These are phyloP conservation scores for Mormyrus hasselquistii DNA, from an alignment of 2,797 vertebrate genomes.

Conservation along the genomic window DNA sequence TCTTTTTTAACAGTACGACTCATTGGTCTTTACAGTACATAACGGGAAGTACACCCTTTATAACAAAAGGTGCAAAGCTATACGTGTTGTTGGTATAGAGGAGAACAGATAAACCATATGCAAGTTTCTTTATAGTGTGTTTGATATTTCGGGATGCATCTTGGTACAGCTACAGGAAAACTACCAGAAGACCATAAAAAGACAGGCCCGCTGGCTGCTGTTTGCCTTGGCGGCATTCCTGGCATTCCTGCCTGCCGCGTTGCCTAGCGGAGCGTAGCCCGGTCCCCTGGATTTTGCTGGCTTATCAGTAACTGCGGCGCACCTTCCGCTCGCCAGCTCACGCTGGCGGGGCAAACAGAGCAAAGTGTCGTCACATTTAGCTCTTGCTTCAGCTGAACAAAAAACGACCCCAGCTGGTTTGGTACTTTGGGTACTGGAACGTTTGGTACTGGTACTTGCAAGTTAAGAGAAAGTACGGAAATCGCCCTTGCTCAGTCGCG, in stretches of 20 bases:
- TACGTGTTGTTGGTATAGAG: neutral
- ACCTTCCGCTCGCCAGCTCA: slow-evolving; percentile 10
- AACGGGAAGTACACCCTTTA: neutral
- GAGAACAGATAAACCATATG: neutral
- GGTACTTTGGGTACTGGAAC: neutral
- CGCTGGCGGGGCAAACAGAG: neutral
- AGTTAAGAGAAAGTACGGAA: neutral
- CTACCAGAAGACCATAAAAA: slow-evolving; percentile 60
- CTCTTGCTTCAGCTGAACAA: slow-evolving; percentile 19
- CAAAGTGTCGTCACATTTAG: slow-evolving; percentile 19
- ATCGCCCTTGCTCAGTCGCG: neutral
- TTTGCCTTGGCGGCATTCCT: slow-evolving; percentile 71
- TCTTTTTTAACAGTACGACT: neutral
- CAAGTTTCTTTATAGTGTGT: neutral
- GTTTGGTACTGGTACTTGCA: neutral
- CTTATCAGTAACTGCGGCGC: slow-evolving; percentile 31
- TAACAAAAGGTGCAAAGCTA: neutral
- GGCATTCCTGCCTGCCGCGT: slow-evolving; percentile 56
- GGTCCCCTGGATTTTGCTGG: slow-evolving; percentile 48
- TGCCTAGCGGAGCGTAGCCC: slow-evolving; percentile 39
- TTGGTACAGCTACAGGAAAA: slow-evolving; percentile 45
- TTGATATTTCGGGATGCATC: slow-evolving; percentile 21
- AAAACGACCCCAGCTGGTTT: neutral
- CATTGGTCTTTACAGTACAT: neutral
- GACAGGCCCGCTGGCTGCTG: slow-evolving; percentile 54